Evolutionary conservation across 1,140 invertebrate species (phyloP).

Genomic region (Drosophila repleta): DNA sequence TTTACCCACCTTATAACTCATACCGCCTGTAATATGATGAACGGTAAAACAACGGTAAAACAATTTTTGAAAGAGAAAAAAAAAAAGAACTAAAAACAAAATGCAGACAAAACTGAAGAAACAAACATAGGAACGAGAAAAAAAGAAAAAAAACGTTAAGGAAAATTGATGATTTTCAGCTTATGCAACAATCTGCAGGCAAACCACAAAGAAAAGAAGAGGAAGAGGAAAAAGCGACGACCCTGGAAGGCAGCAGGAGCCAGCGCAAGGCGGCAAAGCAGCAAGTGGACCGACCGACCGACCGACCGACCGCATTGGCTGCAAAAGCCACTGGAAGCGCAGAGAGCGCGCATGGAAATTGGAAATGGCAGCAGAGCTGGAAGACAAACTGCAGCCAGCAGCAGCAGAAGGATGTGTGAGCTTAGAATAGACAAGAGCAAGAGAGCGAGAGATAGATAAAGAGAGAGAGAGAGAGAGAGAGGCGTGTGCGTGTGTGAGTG

Average conservation of each 20-base stretch:
- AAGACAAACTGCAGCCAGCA: conserved; percentile 64
- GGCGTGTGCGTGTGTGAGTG: not conserved
- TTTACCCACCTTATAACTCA: conserved; percentile 77
- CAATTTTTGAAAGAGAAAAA: conserved; percentile 31
- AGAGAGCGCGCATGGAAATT: conserved; percentile 33
- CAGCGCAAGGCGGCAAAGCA: conserved; percentile 59
- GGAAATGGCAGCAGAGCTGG: conserved; percentile 45
- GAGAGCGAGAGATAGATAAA: not conserved
- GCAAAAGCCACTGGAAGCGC: conserved; percentile 54
- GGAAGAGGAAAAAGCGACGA: conserved; percentile 36
- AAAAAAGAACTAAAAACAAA: too few relatives aligned
- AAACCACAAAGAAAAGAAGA: conserved; percentile 33
- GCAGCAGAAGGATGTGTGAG: conserved; percentile 58
- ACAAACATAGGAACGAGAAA: conserved; percentile 24
- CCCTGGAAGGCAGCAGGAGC: conserved; percentile 57
- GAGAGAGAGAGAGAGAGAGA: conserved; percentile 7
- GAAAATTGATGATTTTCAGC: conserved; percentile 52
- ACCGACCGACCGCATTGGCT: conserved; percentile 69
- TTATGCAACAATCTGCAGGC: conserved; percentile 76
- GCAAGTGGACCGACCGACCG: conserved; percentile 77
- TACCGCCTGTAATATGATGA: conserved; percentile 36
- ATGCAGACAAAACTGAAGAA: conserved; percentile 36
- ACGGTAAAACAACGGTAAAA: conserved; percentile 33
- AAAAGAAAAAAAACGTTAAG: conserved; percentile 22
- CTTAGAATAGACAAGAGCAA: conserved; percentile 28